Conservation (phyloP, 1,140 invertebrate genomes). For the Portunus trituberculatus region DNA sequence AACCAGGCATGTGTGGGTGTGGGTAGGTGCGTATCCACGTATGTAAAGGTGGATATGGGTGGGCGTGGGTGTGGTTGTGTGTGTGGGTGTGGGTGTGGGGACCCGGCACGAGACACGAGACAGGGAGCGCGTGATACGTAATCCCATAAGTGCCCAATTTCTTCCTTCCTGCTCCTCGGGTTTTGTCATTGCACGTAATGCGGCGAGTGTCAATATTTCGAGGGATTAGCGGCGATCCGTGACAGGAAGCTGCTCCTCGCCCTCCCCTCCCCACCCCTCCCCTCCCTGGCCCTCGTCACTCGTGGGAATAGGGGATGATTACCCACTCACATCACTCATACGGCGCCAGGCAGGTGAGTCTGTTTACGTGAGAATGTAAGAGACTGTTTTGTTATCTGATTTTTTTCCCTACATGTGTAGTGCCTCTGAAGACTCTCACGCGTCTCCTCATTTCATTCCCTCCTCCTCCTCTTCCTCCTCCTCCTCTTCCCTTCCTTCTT, state of each 20-base stretch:
- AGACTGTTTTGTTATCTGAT: not conserved
- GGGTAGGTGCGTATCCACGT: not conserved
- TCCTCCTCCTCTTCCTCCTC: not conserved
- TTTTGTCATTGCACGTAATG: slow-evolving; percentile 61
- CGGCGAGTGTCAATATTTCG: slow-evolving; percentile 56
- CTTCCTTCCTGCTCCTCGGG: slow-evolving; percentile 55
- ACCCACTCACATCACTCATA: not conserved
- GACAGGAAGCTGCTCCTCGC: not conserved
- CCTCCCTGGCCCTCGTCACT: not conserved
- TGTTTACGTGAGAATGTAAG: slow-evolving; percentile 26
- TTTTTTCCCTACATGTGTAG: not conserved
- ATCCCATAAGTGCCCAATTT: slow-evolving; percentile 67
- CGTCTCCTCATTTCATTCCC: slow-evolving; percentile 18
- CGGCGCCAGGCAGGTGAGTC: not conserved
- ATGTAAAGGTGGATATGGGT: not conserved
- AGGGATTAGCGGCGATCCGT: slow-evolving; percentile 45
- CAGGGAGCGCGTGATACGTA: slow-evolving; percentile 53
- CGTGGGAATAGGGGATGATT: not conserved
- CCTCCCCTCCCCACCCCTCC: not conserved
- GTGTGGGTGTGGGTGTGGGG: not conserved
- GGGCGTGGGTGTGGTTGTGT: not conserved
- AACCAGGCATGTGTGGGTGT: slow-evolving; percentile 1
- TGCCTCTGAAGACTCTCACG: not conserved
- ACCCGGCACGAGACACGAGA: not conserved
- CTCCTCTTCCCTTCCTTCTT: not conserved